Percentiles rank a stretch among this genome's conserved stretches.
These are phyloP conservation scores for Delia radicum DNA, from an alignment of 1,140 invertebrate species.

Conservation along the genomic window DNA sequence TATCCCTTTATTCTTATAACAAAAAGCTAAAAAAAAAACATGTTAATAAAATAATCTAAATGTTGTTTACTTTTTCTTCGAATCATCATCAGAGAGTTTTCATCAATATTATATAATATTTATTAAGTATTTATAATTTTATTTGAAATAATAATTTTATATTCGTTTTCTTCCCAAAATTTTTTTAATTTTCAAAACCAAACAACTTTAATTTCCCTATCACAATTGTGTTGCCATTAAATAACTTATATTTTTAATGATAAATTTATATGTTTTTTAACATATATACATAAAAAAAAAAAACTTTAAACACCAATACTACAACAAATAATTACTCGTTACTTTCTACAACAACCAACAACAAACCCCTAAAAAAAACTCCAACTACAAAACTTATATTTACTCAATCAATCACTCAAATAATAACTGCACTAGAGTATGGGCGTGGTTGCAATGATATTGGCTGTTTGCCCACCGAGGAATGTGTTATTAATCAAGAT, in stretches of 20 bases:
- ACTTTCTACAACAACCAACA: neutral
- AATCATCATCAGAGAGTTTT: neutral
- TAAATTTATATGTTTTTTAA: neutral
- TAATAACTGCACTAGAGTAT: slow-evolving; percentile 61
- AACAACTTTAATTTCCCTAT: neutral
- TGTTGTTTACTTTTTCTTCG: neutral
- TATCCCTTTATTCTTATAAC: too few species aligned
- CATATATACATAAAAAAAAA: neutral
- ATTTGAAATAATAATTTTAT: neutral
- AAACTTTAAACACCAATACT: neutral
- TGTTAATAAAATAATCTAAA: neutral
- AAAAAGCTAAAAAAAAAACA: neutral
- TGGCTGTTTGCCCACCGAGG: slow-evolving; percentile 69
- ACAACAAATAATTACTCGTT: slow-evolving; percentile 2
- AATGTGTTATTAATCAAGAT: slow-evolving; percentile 71
- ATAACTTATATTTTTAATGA: slow-evolving; percentile 14
- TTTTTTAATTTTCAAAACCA: neutral
- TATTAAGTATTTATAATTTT: neutral
- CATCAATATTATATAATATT: neutral
- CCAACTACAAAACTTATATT: neutral
- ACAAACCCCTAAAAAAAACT: slow-evolving; percentile 19
- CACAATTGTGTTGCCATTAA: slow-evolving; percentile 18
- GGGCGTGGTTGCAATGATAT: slow-evolving; percentile 74
- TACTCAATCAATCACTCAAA: slow-evolving; percentile 5
- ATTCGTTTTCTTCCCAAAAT: neutral